phyloP scores from a whole-genome alignment of 64 coral and sea anemone species.

The Montipora foliosa region DNA sequence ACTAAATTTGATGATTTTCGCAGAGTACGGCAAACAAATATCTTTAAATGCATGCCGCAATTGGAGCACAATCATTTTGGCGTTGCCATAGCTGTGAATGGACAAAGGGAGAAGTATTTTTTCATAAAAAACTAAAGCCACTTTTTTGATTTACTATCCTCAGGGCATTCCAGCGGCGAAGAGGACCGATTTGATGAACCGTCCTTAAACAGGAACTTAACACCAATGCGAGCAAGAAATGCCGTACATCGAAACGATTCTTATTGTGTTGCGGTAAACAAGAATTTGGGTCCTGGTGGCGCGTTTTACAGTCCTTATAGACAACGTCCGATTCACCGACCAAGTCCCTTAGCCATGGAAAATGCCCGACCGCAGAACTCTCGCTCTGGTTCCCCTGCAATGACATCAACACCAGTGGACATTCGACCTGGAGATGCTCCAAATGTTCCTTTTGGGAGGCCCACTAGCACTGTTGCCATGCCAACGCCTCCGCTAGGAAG shows the following conservation, averaged over 20 bases:
- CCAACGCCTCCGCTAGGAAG: slow-evolving; percentile 85
- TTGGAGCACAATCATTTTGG: too few relatives aligned
- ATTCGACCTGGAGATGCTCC: background rate
- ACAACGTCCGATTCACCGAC: slow-evolving; percentile 28
- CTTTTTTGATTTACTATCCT: background rate
- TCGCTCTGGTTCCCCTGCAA: background rate
- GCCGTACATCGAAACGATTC: slow-evolving; percentile 90
- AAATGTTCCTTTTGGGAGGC: slow-evolving; percentile 51
- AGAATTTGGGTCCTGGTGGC: slow-evolving; percentile 37
- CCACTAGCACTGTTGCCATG: slow-evolving; percentile 85
- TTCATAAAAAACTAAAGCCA: background rate
- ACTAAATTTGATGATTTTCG: background rate
- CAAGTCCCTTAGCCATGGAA: slow-evolving; percentile 49
- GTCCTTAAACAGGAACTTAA: slow-evolving; percentile 44
- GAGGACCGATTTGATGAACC: slow-evolving; percentile 38
- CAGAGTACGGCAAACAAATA: too few relatives aligned
- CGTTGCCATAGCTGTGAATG: too few relatives aligned
- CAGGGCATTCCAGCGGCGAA: slow-evolving; percentile 26
- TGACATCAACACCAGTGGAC: slow-evolving; percentile 9
- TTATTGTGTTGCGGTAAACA: slow-evolving; percentile 86
- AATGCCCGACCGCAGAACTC: background rate
- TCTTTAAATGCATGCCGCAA: too few relatives aligned
- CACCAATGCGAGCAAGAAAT: slow-evolving; percentile 70
- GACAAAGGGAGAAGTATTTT: background rate
- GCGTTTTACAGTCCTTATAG: slow-evolving; percentile 30